These are phyloP conservation scores for Nymphalis urticae DNA, from an alignment of 2,888 invertebrate genomes.

Conservation along the genomic window DNA sequence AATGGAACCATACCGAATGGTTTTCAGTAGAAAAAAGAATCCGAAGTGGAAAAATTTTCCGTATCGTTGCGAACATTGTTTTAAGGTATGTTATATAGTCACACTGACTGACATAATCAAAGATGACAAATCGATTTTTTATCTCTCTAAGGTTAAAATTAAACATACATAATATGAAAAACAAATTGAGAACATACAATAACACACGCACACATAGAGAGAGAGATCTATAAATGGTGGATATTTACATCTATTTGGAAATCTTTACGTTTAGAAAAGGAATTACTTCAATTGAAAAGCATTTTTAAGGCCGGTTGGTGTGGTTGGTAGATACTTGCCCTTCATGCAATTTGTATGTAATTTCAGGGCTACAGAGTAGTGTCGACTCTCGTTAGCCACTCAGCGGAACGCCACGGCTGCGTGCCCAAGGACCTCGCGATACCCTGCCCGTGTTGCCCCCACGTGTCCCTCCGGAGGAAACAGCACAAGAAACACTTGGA, in stretches of 20 bases:
- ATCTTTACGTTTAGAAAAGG: too few species aligned
- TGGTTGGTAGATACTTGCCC: too few species aligned
- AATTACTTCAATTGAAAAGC: too few species aligned
- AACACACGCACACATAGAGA: too few species aligned
- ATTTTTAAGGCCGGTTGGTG: too few species aligned
- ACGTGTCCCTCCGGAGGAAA: constrained; percentile 67
- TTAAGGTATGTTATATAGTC: constrained; percentile 54
- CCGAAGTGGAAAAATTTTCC: constrained; percentile 77
- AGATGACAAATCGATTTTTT: too few species aligned
- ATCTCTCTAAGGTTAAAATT: too few species aligned
- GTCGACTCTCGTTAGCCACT: constrained; percentile 64
- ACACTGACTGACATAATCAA: background rate
- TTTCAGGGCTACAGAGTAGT: constrained; percentile 71
- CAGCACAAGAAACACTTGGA: constrained; percentile 72
- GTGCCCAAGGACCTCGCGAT: constrained; percentile 59
- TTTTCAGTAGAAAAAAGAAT: constrained; percentile 73
- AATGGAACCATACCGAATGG: constrained; percentile 72
- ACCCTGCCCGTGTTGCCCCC: constrained; percentile 73
- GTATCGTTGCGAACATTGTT: constrained; percentile 70
- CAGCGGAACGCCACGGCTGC: constrained; percentile 64
- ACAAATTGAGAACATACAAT: too few species aligned
- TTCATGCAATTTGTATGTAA: background rate
- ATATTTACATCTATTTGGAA: too few species aligned
- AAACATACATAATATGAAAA: too few species aligned
- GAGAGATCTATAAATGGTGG: too few species aligned